Percentiles rank a stretch among this genome's conserved stretches.
Evolutionary conservation across 1,140 invertebrate species (phyloP).

Genomic region (Colletes gigas): DNA sequence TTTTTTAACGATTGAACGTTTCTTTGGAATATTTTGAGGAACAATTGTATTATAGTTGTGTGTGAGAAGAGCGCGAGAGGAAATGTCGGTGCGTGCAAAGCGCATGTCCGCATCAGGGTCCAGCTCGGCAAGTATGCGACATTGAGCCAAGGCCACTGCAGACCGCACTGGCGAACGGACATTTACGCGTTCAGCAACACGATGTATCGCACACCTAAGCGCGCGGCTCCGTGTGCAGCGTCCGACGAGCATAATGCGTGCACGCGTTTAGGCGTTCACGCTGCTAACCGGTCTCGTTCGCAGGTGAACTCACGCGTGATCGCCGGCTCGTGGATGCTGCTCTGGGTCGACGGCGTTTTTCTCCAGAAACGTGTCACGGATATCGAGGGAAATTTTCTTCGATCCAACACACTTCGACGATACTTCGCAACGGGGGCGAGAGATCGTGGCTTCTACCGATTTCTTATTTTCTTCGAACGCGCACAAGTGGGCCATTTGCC

Average conservation of each 20-base stretch:
- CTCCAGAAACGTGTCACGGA: conserved; percentile 3
- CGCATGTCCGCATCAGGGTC: conserved; percentile 9
- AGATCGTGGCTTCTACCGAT: too few species aligned
- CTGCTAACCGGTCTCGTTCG: conserved; percentile 22
- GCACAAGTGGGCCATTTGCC: too few species aligned
- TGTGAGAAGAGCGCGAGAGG: too few species aligned
- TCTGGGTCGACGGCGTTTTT: conserved; percentile 30
- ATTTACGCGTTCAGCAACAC: conserved; percentile 12
- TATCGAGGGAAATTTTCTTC: background rate
- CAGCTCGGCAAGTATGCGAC: conserved; percentile 52
- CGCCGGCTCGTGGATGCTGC: conserved; percentile 14
- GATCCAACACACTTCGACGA: too few species aligned
- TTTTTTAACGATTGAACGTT: too few species aligned
- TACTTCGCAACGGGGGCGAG: too few species aligned
- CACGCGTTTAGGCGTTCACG: background rate
- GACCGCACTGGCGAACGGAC: conserved; percentile 46
- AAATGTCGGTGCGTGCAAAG: background rate
- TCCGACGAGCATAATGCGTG: background rate
- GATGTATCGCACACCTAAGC: conserved; percentile 4
- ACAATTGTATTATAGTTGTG: too few species aligned
- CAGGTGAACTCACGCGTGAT: conserved; percentile 46
- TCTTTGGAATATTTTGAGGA: too few species aligned
- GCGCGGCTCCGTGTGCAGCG: background rate
- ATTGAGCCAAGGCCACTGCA: conserved; percentile 63
- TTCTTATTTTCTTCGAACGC: too few species aligned